Conservation (phyloP, 2,888 invertebrate genomes). For the Belgica antarctica region DNA sequence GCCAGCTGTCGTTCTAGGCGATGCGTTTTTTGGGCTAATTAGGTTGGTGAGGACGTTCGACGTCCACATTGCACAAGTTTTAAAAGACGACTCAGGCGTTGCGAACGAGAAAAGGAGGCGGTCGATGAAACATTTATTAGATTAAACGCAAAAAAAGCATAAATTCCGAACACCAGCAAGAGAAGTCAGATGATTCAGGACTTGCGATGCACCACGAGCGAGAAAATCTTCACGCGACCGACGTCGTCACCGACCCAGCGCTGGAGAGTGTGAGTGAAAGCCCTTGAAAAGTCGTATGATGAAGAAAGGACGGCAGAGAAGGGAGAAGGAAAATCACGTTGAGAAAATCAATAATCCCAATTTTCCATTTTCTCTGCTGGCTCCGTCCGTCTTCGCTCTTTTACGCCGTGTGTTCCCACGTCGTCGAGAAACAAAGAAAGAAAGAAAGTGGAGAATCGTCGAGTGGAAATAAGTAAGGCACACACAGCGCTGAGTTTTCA, state of each 20-base stretch:
- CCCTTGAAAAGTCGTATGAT: constrained; percentile 37
- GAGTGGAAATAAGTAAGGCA: constrained; percentile 4
- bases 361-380: constrained; percentile 25
- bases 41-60: constrained; percentile 16
- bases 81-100: background rate
- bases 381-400: background rate
- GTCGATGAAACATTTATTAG: no score
- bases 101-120: no score
- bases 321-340: no score
- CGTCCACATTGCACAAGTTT: constrained; percentile 35
- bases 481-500: constrained; percentile 20
- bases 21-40: constrained; percentile 26
- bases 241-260: background rate
- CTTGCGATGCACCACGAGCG: background rate
- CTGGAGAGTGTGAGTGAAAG: constrained; percentile 18
- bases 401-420: no score
- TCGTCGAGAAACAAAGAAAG: background rate
- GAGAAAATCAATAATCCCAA: constrained; percentile 39
- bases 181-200: constrained; percentile 17
- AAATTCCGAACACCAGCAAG: background rate
- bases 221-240: background rate
- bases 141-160: background rate
- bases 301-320: no score
- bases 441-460: constrained; percentile 32
- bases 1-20: background rate